These are phyloP conservation scores for Nemotelus pantherinus DNA, from an alignment of 2,888 invertebrate species.

Conservation along the genomic window DNA sequence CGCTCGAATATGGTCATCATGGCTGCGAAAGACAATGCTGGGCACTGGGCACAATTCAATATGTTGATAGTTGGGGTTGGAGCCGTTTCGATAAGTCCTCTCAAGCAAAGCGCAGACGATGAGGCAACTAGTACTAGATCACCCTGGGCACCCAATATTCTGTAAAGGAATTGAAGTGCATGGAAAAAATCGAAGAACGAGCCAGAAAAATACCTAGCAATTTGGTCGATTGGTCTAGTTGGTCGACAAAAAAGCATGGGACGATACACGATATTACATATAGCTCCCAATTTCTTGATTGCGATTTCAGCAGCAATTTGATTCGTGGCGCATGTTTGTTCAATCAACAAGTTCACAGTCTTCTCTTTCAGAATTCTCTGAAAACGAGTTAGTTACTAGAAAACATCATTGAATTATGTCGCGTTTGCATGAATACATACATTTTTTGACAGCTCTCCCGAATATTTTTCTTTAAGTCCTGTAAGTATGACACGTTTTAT, in stretches of 20 bases:
- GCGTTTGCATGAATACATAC: not conserved
- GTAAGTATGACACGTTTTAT: conserved; percentile 4
- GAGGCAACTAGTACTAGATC: conserved; percentile 8
- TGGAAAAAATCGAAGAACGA: not conserved
- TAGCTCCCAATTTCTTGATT: conserved; percentile 8
- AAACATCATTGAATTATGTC: not conserved
- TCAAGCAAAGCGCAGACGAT: not conserved
- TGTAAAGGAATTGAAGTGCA: not conserved
- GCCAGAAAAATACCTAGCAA: not conserved
- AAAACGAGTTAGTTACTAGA: not conserved
- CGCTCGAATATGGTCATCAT: conserved; percentile 7
- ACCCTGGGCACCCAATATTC: conserved; percentile 6
- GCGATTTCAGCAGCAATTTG: conserved; percentile 14
- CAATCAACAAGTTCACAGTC: conserved; percentile 4
- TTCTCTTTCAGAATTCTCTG: conserved; percentile 23
- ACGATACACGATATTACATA: conserved; percentile 4
- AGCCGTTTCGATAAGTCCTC: not conserved
- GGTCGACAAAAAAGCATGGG: conserved; percentile 15
- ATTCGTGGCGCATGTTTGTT: conserved; percentile 10
- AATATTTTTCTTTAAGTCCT: conserved; percentile 13
- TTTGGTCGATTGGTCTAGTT: conserved; percentile 3
- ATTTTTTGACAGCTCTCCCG: not conserved
- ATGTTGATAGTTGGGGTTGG: conserved; percentile 1
- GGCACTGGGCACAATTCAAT: conserved; percentile 16
- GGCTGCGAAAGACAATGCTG: conserved; percentile 5